Evolutionary conservation across 2,113 vertebrate genomes (phyloP).

Genomic region (Trematomus loennbergii): DNA sequence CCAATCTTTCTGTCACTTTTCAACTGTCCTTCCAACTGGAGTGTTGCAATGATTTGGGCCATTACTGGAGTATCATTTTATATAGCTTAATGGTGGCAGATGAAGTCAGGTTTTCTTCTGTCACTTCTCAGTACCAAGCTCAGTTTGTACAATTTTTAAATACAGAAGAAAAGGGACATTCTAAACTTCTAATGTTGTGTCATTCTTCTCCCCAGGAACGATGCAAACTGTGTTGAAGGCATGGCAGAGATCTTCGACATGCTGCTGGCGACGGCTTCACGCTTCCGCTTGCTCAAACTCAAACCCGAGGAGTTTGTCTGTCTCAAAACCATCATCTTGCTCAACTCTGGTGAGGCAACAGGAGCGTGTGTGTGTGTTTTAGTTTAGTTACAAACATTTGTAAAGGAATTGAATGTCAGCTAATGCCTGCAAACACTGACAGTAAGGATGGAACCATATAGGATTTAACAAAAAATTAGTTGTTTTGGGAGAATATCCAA

Average conservation of each 20-base stretch:
- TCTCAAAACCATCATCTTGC: constrained; percentile 97
- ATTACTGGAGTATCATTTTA: constrained; percentile 54
- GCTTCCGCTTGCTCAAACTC: constrained; percentile 94
- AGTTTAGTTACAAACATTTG: background rate
- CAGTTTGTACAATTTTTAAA: background rate
- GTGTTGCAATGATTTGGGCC: constrained; percentile 30
- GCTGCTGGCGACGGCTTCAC: constrained; percentile 92
- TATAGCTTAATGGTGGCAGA: constrained; percentile 4
- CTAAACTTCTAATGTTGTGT: background rate
- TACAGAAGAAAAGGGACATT: background rate
- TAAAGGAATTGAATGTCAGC: background rate
- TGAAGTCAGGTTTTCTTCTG: background rate
- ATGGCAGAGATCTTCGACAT: constrained; percentile 99
- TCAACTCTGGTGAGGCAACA: constrained; percentile 92
- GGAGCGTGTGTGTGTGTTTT: background rate
- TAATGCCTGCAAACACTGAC: background rate
- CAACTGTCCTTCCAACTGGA: constrained; percentile 43
- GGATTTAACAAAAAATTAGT: too few relatives aligned
- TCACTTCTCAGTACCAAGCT: background rate
- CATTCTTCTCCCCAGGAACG: constrained; percentile 83
- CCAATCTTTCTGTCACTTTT: constrained; percentile 52
- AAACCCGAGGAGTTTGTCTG: constrained; percentile 97
- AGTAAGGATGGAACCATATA: too few relatives aligned
- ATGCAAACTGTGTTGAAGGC: constrained; percentile 96
- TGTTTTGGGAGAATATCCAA: too few relatives aligned